A percentile compares a stretch with the other conserved stretches of the same genome.
These are phyloP conservation scores for Rhagologus leucostigma DNA, from an alignment of 2,113 vertebrate species.

Conservation along the genomic window DNA sequence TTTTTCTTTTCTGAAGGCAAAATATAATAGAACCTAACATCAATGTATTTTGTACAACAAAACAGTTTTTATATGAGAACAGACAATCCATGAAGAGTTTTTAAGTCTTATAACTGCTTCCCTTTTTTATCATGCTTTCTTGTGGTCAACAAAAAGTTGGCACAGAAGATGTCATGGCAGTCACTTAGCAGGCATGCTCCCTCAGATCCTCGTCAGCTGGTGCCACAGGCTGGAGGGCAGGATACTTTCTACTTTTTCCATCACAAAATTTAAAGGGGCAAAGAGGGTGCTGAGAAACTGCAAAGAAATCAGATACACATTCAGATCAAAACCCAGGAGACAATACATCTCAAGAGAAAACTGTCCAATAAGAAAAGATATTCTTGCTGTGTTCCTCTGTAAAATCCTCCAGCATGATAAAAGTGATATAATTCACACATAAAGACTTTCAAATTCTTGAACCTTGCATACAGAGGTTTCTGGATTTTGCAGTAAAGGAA, in stretches of 20 bases:
- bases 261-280: slow-evolving; percentile 97
- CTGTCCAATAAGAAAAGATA: not conserved
- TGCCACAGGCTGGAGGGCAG: slow-evolving; percentile 98
- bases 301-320: slow-evolving; percentile 49
- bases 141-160: slow-evolving; percentile 75
- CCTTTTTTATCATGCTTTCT: slow-evolving; percentile 78
- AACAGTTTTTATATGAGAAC: slow-evolving; percentile 85
- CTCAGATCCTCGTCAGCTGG: slow-evolving; percentile 94
- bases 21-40: slow-evolving; percentile 86
- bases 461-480: not conserved
- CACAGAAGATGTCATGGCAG: slow-evolving; percentile 74
- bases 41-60: slow-evolving; percentile 89
- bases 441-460: not conserved
- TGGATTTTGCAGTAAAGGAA: not conserved
- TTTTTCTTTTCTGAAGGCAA: slow-evolving; percentile 86
- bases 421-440: accelerated
- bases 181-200: not conserved
- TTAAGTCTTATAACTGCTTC: slow-evolving; percentile 72
- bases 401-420: not conserved
- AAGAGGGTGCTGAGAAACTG: slow-evolving; percentile 99
- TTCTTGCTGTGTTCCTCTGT: not conserved
- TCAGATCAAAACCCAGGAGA: not conserved
- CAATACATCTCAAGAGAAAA: not conserved
- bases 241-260: slow-evolving; percentile 99
- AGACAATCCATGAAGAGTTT: slow-evolving; percentile 78